Conservation (phyloP, 2,888 invertebrate genomes). For the Endotricha flammealis region DNA sequence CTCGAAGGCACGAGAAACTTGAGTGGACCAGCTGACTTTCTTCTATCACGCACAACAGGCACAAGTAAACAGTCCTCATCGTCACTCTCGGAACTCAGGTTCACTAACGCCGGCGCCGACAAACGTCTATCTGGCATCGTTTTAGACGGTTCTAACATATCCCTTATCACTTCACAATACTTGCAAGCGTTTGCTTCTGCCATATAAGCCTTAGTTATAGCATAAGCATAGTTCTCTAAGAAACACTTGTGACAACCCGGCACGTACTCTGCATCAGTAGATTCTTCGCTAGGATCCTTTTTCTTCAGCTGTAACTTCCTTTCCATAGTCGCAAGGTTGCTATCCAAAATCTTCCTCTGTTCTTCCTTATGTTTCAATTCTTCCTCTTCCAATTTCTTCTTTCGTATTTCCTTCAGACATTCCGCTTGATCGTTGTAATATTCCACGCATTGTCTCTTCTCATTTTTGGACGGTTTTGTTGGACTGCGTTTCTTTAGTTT, state of each 20-base stretch:
- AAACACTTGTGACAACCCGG: slow-evolving; percentile 72
- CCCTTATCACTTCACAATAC: slow-evolving; percentile 70
- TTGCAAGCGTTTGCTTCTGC: slow-evolving; percentile 63
- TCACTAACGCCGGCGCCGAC: slow-evolving; percentile 78
- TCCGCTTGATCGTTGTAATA: slow-evolving; percentile 82
- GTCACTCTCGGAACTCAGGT: slow-evolving; percentile 63
- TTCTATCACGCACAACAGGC: slow-evolving; percentile 61
- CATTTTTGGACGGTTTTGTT: slow-evolving; percentile 58
- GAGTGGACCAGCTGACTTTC: slow-evolving; percentile 75
- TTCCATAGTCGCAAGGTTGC: slow-evolving; percentile 50
- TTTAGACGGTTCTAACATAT: slow-evolving; percentile 64
- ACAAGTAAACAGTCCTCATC: slow-evolving; percentile 67
- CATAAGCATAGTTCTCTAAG: slow-evolving; percentile 70
- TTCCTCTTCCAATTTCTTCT: slow-evolving; percentile 58
- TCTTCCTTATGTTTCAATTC: slow-evolving; percentile 54
- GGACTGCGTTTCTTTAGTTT: slow-evolving; percentile 56
- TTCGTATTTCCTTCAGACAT: slow-evolving; percentile 74
- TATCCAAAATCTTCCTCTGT: slow-evolving; percentile 52
- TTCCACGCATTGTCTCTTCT: slow-evolving; percentile 65
- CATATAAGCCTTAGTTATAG: slow-evolving; percentile 64
- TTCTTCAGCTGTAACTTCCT: slow-evolving; percentile 49
- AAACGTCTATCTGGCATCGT: slow-evolving; percentile 62
- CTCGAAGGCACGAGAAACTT: slow-evolving; percentile 60
- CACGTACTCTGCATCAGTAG: slow-evolving; percentile 62
- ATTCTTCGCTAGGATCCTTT: slow-evolving; percentile 63